phyloP scores from a whole-genome alignment of 1,140 invertebrate species.

The Pseudomyrmex gracilis region DNA sequence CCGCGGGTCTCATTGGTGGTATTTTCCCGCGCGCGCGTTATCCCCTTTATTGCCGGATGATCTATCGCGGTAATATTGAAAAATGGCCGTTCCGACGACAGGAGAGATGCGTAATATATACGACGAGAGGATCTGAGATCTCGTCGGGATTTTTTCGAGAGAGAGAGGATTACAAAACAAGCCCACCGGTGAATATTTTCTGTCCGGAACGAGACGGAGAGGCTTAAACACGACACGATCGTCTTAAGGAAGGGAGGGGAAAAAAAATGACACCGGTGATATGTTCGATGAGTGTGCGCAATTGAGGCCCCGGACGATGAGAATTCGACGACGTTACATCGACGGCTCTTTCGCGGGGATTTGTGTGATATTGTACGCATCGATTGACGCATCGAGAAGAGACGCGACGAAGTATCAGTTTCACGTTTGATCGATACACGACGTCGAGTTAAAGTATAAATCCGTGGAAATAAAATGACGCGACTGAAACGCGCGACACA shows the following conservation, averaged over 20 bases:
- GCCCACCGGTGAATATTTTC: conserved; percentile 23
- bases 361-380: neutral
- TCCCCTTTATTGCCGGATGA: conserved; percentile 74
- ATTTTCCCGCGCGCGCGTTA: conserved; percentile 59
- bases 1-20: conserved; percentile 65
- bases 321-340: neutral
- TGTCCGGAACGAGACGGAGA: conserved; percentile 11
- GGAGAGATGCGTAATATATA: conserved; percentile 72
- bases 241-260: conserved; percentile 9
- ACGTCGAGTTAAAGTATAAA: conserved; percentile 13
- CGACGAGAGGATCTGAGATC: conserved; percentile 50
- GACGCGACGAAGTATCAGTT: conserved; percentile 25
- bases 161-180: conserved; percentile 63
- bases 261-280: conserved; percentile 36
- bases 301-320: conserved; percentile 28
- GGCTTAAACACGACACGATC: conserved; percentile 6
- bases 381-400: conserved; percentile 28
- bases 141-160: conserved; percentile 56
- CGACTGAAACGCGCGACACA: neutral
- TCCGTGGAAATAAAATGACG: conserved; percentile 9
- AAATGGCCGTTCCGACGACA: conserved; percentile 73
- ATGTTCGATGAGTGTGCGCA: neutral
- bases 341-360: neutral
- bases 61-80: conserved; percentile 77
- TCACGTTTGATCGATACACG: conserved; percentile 10